Conservation (phyloP, 1,140 invertebrate genomes). For the Drosophila ironensis region DNA sequence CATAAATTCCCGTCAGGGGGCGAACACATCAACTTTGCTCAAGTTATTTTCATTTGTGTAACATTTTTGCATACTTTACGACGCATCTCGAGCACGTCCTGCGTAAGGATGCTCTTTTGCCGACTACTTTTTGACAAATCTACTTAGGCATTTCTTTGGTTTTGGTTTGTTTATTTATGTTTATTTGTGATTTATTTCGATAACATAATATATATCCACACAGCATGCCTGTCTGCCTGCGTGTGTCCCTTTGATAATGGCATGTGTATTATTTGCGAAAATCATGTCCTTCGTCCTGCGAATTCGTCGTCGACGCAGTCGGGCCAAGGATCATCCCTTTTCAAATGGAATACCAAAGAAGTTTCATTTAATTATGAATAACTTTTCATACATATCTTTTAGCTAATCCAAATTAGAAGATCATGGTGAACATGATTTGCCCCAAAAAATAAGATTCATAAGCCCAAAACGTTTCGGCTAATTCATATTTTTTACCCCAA, state of each 20-base stretch:
- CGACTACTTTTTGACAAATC: slow-evolving; percentile 76
- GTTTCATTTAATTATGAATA: no score
- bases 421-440: no score
- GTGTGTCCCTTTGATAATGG: slow-evolving; percentile 12
- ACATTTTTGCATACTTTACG: slow-evolving; percentile 78
- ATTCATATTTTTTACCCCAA: no score
- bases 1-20: slow-evolving; percentile 75
- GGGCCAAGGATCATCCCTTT: background rate
- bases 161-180: slow-evolving; percentile 76
- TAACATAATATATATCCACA: slow-evolving; percentile 71
- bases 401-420: no score
- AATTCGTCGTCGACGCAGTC: no score
- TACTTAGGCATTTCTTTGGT: slow-evolving; percentile 73
- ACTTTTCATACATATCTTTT: no score
- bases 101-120: no score
- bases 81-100: slow-evolving; percentile 68
- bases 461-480: no score
- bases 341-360: no score
- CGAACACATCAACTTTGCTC: slow-evolving; percentile 60
- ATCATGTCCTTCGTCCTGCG: background rate
- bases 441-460: no score
- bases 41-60: slow-evolving; percentile 76
- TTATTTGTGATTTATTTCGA: slow-evolving; percentile 81
- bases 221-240: background rate
- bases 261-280: slow-evolving; percentile 12